Evolutionary conservation across 2,888 invertebrate species (phyloP).

Genomic region (Pharmacophagus antenor): DNA sequence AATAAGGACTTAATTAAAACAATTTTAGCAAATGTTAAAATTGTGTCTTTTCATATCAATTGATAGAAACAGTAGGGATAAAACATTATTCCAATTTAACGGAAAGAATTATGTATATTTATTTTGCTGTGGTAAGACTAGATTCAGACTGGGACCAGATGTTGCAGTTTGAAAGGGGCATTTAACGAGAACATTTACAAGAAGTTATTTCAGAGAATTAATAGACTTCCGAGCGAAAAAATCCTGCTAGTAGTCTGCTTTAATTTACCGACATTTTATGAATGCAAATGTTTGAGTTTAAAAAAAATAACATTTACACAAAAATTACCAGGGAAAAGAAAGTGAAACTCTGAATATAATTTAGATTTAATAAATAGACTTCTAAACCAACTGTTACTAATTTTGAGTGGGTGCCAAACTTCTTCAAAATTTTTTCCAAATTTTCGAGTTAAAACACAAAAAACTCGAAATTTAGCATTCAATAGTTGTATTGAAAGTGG

Average conservation of each 20-base stretch:
- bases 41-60: not conserved
- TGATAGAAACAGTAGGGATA: not conserved
- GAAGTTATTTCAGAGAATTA: slow-evolving; percentile 25
- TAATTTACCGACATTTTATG: not conserved
- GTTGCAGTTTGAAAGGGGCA: slow-evolving; percentile 22
- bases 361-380: no score
- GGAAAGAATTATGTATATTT: slow-evolving; percentile 55
- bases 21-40: no score
- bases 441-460: not conserved
- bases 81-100: not conserved
- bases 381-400: no score
- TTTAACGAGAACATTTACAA: slow-evolving; percentile 28
- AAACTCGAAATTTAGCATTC: not conserved
- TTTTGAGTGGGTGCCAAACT: no score
- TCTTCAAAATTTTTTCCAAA: no score
- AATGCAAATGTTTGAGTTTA: not conserved
- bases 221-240: slow-evolving; percentile 20
- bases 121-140: slow-evolving; percentile 64
- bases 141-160: slow-evolving; percentile 55
- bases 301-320: no score
- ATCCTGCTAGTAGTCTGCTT: not conserved
- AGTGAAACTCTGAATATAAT: no score
- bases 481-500: not conserved
- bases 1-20: no score
- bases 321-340: no score